phyloP scores from a whole-genome alignment of 2,888 invertebrate species.

The Caenorhabditis zanzibari region DNA sequence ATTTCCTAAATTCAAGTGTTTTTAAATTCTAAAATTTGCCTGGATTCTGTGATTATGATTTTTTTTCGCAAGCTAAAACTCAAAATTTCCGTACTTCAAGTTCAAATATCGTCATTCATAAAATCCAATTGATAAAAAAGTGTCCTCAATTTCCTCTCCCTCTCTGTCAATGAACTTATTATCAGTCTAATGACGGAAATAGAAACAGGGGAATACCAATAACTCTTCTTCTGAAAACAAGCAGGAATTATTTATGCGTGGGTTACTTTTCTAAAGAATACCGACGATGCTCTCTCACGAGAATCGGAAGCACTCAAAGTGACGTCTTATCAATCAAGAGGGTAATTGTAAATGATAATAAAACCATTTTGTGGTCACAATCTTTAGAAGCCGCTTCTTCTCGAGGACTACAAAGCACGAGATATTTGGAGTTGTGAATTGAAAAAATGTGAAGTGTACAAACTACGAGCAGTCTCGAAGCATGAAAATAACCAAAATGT shows the following conservation, averaged over 20 bases:
- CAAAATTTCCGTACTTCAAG: too few relatives aligned
- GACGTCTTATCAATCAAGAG: constrained; percentile 3
- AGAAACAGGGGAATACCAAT: too few relatives aligned
- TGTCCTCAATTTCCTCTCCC: too few relatives aligned
- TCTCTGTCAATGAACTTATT: too few relatives aligned
- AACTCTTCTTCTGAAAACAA: too few relatives aligned
- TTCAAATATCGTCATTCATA: too few relatives aligned
- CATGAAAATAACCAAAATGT: background rate
- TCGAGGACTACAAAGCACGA: background rate
- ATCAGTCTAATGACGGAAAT: too few relatives aligned
- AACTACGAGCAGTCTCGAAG: background rate
- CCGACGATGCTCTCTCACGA: background rate
- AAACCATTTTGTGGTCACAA: background rate
- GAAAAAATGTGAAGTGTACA: background rate
- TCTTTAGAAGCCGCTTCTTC: background rate
- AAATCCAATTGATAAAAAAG: too few relatives aligned
- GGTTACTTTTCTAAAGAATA: background rate
- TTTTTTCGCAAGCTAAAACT: too few relatives aligned
- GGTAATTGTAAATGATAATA: background rate
- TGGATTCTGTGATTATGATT: too few relatives aligned
- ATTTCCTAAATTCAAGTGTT: too few relatives aligned
- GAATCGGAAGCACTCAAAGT: constrained; percentile 3
- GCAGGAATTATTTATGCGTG: constrained; percentile 1
- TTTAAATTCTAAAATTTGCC: too few relatives aligned
- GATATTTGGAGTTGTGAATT: background rate